Evolutionary conservation across 2,888 invertebrate species (phyloP), one percentile per base, ranked within the genome.

Genomic region (Gisinianus flammeolus): DNA sequence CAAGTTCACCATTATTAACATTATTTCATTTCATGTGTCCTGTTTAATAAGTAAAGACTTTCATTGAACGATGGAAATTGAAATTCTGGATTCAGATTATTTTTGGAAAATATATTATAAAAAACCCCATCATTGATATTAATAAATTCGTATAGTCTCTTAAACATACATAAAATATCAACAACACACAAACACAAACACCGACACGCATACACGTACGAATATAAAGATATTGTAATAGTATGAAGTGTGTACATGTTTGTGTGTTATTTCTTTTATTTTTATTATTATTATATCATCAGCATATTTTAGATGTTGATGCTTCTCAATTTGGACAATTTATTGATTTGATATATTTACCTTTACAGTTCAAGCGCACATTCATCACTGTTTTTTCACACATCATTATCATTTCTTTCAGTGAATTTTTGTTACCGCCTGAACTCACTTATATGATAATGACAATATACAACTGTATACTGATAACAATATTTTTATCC

Each of bases 321-420:
- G 2, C 12, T 44, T 44, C 44, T 44, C 44, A 44, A 44, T 44
- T 22, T 62, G 62, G 62, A 62, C 62, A 62, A 62, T 26, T 8
- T 24, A 26, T 62, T 26, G 16, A 26, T 62, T 62, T 26, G 16
- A 26, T 62, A 12, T 12, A 24, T 28, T 62, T 62, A 62, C 62
- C 26, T 62, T 62, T 62, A 22, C 24, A 24, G 62, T 62, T 62
- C 26, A 62, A 62, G 62, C 62, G 62, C 62, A 62, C 62, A 62
- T 62, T 62, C 26, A 26, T 26, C 62, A 62, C 62, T 26, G 24
- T 62, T 62, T 62, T 62, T 62, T 62, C 44, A 26, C 62, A 62
- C 62, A 62, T 62, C 12, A 62, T 62, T 22, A 58, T 22, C 24
- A 22, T 26, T 62, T 62, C 62, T 26, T 26, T 62, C 26, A 26